Evolutionary conservation across 2,888 invertebrate species (phyloP).

Genomic region (Amblyjoppa proteus): DNA sequence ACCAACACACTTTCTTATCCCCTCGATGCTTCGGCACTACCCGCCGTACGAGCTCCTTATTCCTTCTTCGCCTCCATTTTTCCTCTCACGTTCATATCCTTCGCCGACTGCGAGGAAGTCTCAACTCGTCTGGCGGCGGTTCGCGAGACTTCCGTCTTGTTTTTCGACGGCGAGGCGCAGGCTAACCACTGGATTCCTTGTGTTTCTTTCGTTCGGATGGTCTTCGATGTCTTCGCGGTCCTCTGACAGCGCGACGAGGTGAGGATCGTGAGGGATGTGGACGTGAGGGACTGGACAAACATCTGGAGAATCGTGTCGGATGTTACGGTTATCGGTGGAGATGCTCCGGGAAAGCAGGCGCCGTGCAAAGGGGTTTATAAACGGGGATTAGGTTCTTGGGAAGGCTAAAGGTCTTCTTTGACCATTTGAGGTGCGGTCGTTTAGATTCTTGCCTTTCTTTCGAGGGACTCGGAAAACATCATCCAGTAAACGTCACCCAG

Average conservation of each 20-base stretch:
- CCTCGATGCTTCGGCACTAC: background rate
- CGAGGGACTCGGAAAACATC: too few relatives aligned
- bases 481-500: too few relatives aligned
- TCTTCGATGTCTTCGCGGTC: background rate
- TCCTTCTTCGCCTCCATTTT: constrained; percentile 49
- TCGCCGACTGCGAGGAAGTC: background rate
- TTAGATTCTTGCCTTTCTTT: too few relatives aligned
- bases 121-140: constrained; percentile 26
- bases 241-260: background rate
- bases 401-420: too few relatives aligned
- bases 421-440: too few relatives aligned
- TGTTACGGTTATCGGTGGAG: background rate
- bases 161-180: constrained; percentile 44
- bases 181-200: constrained; percentile 53
- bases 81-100: constrained; percentile 42
- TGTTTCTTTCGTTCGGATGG: constrained; percentile 45
- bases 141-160: constrained; percentile 50
- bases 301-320: background rate
- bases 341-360: background rate
- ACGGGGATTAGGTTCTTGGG: too few relatives aligned
- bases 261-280: constrained; percentile 4
- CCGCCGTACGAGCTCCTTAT: constrained; percentile 43
- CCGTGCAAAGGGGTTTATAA: background rate
- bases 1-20: constrained; percentile 11
- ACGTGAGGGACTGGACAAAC: constrained; percentile 29